phyloP scores from a whole-genome alignment of 2,888 invertebrate genomes.

The Amiota mariae region DNA sequence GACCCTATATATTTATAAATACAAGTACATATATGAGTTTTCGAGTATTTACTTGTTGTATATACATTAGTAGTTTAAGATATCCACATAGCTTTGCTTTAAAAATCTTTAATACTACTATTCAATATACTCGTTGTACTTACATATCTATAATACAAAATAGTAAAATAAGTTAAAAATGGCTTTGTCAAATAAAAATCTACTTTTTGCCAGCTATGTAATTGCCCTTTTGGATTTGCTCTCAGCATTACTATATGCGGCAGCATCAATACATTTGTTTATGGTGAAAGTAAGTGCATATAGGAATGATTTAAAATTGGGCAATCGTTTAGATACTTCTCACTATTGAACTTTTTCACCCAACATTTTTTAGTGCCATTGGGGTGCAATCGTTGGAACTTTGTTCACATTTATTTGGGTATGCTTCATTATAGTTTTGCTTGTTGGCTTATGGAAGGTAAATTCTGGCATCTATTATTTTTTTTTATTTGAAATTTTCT shows the following conservation, averaged over 20 bases:
- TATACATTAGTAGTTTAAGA: neutral
- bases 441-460: constrained; percentile 44
- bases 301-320: too few species aligned
- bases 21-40: too few species aligned
- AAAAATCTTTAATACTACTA: neutral
- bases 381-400: constrained; percentile 48
- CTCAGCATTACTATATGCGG: constrained; percentile 55
- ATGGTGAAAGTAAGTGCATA: constrained; percentile 48
- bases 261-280: constrained; percentile 51
- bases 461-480: neutral
- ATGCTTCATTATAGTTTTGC: constrained; percentile 44
- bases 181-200: neutral
- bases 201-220: constrained; percentile 45
- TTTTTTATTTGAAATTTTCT: neutral
- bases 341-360: neutral
- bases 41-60: neutral
- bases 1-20: too few species aligned
- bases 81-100: constrained; percentile 21
- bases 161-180: neutral
- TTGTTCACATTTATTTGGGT: constrained; percentile 52
- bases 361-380: constrained; percentile 42
- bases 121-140: too few species aligned
- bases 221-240: constrained; percentile 55
- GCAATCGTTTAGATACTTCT: too few species aligned
- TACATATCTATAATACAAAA: too few species aligned